Evolutionary conservation across 2,113 vertebrate genomes (phyloP).

Genomic region (Scortum barcoo): DNA sequence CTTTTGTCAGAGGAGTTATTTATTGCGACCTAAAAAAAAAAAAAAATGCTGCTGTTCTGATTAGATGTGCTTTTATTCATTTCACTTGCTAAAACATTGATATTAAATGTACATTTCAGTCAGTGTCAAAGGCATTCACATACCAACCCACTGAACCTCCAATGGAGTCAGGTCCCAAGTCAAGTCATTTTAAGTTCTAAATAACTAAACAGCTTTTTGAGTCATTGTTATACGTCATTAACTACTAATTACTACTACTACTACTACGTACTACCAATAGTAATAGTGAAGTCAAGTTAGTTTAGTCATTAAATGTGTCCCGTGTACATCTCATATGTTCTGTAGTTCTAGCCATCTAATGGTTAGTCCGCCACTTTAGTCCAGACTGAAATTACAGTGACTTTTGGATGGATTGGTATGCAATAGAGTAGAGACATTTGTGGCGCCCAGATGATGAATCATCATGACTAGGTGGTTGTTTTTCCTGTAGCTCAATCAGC

Average conservation of each 20-base stretch:
- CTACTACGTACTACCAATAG: too few species aligned
- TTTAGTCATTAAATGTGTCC: too few species aligned
- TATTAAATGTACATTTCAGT: neutral
- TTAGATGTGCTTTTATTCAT: neutral
- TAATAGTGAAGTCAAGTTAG: too few species aligned
- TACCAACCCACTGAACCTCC: neutral
- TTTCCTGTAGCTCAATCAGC: neutral
- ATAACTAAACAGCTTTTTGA: neutral
- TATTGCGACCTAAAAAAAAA: too few species aligned
- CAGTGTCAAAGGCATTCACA: neutral
- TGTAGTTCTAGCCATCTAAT: too few species aligned
- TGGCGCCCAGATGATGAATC: neutral
- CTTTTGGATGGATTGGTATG: neutral
- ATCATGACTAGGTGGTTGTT: neutral
- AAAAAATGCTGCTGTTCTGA: neutral
- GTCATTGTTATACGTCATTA: neutral
- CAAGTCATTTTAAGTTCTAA: neutral
- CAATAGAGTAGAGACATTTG: neutral
- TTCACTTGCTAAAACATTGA: too few species aligned
- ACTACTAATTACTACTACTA: too few species aligned
- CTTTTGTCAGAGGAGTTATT: too few species aligned
- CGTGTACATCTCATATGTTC: too few species aligned
- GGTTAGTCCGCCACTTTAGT: neutral
- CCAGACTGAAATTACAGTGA: neutral
- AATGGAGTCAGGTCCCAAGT: neutral